These are phyloP conservation scores for Erithacus rubecula DNA, from an alignment of 2,797 vertebrate species.

Conservation along the genomic window DNA sequence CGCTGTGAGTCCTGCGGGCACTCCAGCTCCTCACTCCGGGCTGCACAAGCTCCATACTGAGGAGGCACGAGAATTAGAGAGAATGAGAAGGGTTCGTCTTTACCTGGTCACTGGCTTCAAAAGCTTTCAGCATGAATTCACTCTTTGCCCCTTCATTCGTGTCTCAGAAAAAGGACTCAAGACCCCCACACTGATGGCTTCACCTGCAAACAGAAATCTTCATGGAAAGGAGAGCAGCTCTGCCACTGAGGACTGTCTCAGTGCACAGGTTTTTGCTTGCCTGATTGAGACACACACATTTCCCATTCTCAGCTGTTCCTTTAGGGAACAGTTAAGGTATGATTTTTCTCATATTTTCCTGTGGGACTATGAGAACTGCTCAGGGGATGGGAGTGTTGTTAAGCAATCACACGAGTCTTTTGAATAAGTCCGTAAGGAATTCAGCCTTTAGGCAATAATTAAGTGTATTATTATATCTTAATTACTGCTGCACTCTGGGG, in stretches of 20 bases:
- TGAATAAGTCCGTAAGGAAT: background rate
- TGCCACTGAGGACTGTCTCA: background rate
- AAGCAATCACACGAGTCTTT: background rate
- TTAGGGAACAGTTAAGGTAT: background rate
- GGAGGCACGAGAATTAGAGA: background rate
- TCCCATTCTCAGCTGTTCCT: background rate
- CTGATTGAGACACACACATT: background rate
- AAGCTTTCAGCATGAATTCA: background rate
- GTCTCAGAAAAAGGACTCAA: background rate
- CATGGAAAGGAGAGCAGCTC: background rate
- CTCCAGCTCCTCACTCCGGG: rapidly evolving
- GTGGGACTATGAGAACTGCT: background rate
- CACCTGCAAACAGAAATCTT: background rate
- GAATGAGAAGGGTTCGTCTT: background rate
- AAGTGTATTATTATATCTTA: background rate
- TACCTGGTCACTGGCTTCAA: background rate
- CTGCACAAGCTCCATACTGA: background rate
- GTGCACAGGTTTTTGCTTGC: background rate
- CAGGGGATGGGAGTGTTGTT: background rate
- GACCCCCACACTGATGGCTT: background rate
- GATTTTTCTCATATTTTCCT: background rate
- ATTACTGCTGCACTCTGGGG: rapidly evolving
- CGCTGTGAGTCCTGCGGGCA: background rate
- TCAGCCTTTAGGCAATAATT: background rate
- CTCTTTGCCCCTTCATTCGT: background rate